These are phyloP conservation scores for Cataglyphis cursor DNA, from an alignment of 2,888 invertebrate genomes.

Conservation along the genomic window DNA sequence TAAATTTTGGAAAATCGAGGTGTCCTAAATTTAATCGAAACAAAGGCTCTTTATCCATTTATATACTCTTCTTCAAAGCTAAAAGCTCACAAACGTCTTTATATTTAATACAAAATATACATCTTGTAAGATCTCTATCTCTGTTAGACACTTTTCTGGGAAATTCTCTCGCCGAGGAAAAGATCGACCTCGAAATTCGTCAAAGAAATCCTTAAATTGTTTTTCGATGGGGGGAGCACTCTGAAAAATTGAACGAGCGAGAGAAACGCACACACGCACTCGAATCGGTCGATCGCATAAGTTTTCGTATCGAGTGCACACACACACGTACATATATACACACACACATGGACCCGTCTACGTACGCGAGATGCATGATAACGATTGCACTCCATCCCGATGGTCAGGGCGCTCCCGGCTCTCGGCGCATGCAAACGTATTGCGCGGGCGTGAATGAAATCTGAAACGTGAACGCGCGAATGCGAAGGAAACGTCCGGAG, in stretches of 20 bases:
- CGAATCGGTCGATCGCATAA: slow-evolving; percentile 41
- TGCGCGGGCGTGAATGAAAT: slow-evolving; percentile 55
- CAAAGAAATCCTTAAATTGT: slow-evolving; percentile 46
- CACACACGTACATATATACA: neutral
- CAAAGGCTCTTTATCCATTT: slow-evolving; percentile 33
- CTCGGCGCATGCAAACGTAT: slow-evolving; percentile 43
- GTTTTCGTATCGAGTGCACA: slow-evolving; percentile 25
- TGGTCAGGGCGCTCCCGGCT: slow-evolving; percentile 36
- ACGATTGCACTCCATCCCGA: slow-evolving; percentile 47
- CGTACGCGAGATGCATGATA: slow-evolving; percentile 51
- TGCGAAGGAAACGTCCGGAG: slow-evolving; percentile 40
- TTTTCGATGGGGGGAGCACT: slow-evolving; percentile 49
- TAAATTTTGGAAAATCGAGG: neutral
- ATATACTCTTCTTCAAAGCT: neutral
- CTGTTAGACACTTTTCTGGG: neutral
- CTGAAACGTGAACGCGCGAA: slow-evolving; percentile 36
- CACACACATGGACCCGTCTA: neutral
- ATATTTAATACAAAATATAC: slow-evolving; percentile 11
- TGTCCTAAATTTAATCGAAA: neutral
- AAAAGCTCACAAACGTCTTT: slow-evolving; percentile 13
- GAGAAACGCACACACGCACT: neutral
- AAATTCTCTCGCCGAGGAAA: slow-evolving; percentile 1
- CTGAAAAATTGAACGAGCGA: slow-evolving; percentile 43
- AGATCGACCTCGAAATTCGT: slow-evolving; percentile 41
- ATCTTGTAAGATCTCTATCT: neutral